Percentiles rank a stretch among this genome's conserved stretches.
These are phyloP conservation scores for Psammodynastes pulverulentus DNA, from an alignment of 2,113 vertebrate species.

Conservation along the genomic window DNA sequence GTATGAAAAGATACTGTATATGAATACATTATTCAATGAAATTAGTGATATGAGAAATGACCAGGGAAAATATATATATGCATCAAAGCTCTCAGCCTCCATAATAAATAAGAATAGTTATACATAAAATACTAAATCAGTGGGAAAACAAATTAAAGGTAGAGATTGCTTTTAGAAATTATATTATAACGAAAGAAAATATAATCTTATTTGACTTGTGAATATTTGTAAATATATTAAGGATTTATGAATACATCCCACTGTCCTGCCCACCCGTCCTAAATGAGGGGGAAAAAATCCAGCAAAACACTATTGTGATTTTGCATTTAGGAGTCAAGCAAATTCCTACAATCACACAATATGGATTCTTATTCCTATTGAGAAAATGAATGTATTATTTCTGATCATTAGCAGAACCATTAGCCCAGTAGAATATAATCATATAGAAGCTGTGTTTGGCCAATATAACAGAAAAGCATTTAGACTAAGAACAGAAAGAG, in stretches of 20 bases:
- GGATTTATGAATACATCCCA: not conserved
- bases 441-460: not conserved
- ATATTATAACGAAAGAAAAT: not conserved
- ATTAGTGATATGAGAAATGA: too few species aligned
- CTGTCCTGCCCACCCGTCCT: not conserved
- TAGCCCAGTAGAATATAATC: not conserved
- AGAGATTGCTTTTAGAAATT: not conserved
- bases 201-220: not conserved
- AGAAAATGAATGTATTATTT: not conserved
- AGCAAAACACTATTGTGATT: not conserved
- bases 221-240: not conserved
- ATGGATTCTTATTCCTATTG: not conserved
- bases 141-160: not conserved
- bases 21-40: not conserved
- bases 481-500: not conserved
- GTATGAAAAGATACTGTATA: not conserved
- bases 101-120: not conserved
- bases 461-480: not conserved
- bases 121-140: not conserved
- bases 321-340: not conserved
- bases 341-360: not conserved
- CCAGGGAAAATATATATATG: not conserved
- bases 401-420: not conserved
- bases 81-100: not conserved
- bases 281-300: not conserved